A percentile compares a stretch with the other conserved stretches of the same genome.
Conservation (phyloP, 2,797 vertebrate species). For the Phylloscopus collybita region DNA sequence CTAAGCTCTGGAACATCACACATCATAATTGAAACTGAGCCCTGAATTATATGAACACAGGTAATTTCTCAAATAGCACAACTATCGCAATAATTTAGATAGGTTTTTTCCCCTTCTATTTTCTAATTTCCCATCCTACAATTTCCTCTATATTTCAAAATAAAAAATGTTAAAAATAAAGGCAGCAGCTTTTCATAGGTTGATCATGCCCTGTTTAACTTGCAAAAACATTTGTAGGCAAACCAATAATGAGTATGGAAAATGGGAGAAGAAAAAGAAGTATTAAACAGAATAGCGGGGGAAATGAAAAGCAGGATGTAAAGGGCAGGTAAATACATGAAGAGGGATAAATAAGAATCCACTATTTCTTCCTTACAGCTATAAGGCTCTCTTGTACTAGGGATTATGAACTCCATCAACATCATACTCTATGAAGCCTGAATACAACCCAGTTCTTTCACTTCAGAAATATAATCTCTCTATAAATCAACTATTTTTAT, state of each 20-base stretch:
- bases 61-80: background rate
- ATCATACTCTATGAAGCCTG: background rate
- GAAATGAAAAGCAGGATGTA: background rate
- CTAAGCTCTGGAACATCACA: background rate
- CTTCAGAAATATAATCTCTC: background rate
- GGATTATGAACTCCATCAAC: background rate
- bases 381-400: background rate
- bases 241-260: background rate
- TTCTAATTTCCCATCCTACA: background rate
- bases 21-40: background rate
- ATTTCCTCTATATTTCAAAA: background rate
- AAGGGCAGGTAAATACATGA: background rate
- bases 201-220: background rate
- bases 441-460: background rate
- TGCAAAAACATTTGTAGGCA: background rate
- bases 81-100: background rate
- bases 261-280: background rate
- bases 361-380: background rate
- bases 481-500: slow-evolving; percentile 16
- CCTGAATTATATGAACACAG: background rate
- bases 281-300: background rate
- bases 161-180: background rate
- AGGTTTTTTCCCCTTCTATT: background rate
- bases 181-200: background rate
- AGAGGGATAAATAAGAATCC: background rate